Conservation (phyloP, 2,888 invertebrate species). For the Noctua janthina region DNA sequence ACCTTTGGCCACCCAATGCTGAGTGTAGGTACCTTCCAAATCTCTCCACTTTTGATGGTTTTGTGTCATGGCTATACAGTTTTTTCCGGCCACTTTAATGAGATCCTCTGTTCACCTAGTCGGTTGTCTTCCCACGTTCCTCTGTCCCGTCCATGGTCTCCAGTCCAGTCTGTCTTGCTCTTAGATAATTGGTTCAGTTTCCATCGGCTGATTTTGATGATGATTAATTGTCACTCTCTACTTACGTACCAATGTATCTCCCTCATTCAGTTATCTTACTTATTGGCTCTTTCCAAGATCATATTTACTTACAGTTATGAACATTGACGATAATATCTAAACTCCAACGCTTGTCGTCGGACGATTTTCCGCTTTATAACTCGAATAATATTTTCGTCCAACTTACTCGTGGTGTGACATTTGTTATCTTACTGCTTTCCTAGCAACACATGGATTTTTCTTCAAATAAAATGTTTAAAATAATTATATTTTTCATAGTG, state of each 20-base stretch:
- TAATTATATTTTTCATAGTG: slow-evolving; percentile 39
- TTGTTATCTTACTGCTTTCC: slow-evolving; percentile 59
- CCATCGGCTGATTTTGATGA: background rate
- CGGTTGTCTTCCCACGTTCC: too few relatives aligned
- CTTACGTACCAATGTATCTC: background rate
- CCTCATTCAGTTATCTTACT: background rate
- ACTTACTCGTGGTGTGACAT: slow-evolving; percentile 65
- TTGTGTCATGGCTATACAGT: too few relatives aligned
- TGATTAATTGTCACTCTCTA: too few relatives aligned
- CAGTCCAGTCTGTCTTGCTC: background rate
- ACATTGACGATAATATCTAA: slow-evolving; percentile 74
- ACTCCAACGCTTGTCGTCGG: slow-evolving; percentile 63
- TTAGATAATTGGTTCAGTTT: background rate
- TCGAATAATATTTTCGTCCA: slow-evolving; percentile 79
- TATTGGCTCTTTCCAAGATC: slow-evolving; percentile 15
- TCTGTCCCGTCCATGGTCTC: too few relatives aligned
- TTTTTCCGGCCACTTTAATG: too few relatives aligned
- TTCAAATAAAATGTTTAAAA: slow-evolving; percentile 52
- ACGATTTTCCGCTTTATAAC: slow-evolving; percentile 87
- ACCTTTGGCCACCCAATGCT: too few relatives aligned
- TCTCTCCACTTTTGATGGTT: too few relatives aligned
- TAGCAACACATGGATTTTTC: slow-evolving; percentile 37
- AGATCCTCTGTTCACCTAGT: too few relatives aligned
- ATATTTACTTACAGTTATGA: slow-evolving; percentile 74
- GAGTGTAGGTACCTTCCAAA: too few relatives aligned